Percentiles rank a stretch among this genome's conserved stretches.
Evolutionary conservation across 1,140 invertebrate species (phyloP).

Genomic region (Diuraphis noxia): DNA sequence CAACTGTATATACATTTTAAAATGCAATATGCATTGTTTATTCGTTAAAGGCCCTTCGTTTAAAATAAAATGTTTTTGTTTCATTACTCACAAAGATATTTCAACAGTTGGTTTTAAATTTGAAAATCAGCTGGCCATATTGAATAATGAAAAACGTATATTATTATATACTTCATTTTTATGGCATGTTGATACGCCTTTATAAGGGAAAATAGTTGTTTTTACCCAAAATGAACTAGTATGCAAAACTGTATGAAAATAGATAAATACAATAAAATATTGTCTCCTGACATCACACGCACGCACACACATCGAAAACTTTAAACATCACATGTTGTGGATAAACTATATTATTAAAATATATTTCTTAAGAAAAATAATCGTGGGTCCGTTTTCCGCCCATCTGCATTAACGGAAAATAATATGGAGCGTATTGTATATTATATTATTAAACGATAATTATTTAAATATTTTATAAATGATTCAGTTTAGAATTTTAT

Average conservation of each 20-base stretch:
- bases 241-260: constrained; percentile 10
- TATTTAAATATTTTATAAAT: not conserved
- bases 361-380: not conserved
- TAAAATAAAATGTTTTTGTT: not conserved
- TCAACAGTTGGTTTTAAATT: not conserved
- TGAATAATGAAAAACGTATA: not conserved
- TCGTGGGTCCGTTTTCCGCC: no score
- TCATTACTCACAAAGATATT: not conserved
- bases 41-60: not conserved
- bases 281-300: not conserved
- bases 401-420: not conserved
- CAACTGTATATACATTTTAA: not conserved
- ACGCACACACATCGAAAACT: not conserved
- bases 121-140: not conserved
- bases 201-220: constrained; percentile 32
- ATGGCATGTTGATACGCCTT: not conserved
- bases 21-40: not conserved
- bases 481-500: not conserved
- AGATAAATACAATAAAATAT: not conserved
- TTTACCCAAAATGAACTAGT: not conserved
- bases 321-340: not conserved
- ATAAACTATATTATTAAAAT: not conserved
- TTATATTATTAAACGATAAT: not conserved
- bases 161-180: not conserved
- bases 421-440: not conserved